Evolutionary conservation across 2,888 invertebrate genomes (phyloP).

Genomic region (Harpagoxenus sublaevis): DNA sequence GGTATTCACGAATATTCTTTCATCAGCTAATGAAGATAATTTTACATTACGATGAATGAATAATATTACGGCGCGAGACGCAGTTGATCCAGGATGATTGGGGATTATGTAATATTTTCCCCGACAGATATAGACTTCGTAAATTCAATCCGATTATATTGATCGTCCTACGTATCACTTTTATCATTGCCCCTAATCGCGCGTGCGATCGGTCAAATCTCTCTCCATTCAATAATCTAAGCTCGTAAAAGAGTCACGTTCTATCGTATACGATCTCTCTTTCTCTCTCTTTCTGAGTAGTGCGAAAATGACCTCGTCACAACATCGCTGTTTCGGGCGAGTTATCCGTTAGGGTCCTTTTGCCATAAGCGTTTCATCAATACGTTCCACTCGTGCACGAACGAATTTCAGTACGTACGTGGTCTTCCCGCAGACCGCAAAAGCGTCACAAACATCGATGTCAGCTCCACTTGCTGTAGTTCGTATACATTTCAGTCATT

Average conservation of each 20-base stretch:
- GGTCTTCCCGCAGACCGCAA: conserved; percentile 6
- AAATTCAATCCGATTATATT: conserved; percentile 3
- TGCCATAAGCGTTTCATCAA: conserved; percentile 19
- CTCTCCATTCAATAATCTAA: background rate
- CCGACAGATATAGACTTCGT: background rate
- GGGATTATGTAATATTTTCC: background rate
- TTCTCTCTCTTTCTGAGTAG: background rate
- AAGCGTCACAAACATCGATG: conserved; percentile 18
- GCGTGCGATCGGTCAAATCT: background rate
- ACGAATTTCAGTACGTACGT: background rate
- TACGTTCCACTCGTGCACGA: background rate
- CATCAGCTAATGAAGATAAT: background rate
- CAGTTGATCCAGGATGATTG: background rate
- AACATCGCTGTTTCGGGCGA: conserved; percentile 5
- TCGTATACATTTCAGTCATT: background rate
- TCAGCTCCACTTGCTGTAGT: conserved; percentile 22
- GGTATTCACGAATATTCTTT: no score
- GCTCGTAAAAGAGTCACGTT: background rate
- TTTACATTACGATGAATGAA: background rate
- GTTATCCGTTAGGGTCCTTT: background rate
- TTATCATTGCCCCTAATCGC: background rate
- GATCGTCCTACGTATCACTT: conserved; percentile 5
- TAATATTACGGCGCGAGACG: background rate
- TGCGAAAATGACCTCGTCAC: conserved; percentile 1
- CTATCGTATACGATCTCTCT: background rate